These are phyloP conservation scores for Cyrtorhinus lividipennis DNA, from an alignment of 1,140 invertebrate species.

Conservation along the genomic window DNA sequence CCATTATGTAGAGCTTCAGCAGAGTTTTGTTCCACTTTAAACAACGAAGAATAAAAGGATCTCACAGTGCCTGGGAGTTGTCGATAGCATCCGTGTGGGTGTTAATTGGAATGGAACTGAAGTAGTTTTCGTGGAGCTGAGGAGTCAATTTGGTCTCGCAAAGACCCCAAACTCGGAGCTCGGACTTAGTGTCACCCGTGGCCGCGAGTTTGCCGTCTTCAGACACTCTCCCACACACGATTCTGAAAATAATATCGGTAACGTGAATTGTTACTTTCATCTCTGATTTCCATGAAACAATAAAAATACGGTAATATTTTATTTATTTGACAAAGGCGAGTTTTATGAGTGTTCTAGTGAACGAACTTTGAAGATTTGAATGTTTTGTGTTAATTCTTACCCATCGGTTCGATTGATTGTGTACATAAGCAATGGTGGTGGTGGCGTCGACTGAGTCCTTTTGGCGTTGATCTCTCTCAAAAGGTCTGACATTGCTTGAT, in stretches of 20 bases:
- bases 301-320: too few species aligned
- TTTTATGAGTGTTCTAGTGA: too few species aligned
- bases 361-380: too few species aligned
- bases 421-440: conserved; percentile 24
- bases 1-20: too few species aligned
- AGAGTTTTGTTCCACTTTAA: too few species aligned
- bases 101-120: conserved; percentile 15
- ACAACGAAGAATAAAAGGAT: too few species aligned
- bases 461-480: conserved; percentile 21
- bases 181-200: conserved; percentile 20
- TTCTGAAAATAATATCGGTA: conserved; percentile 18
- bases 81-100: conserved; percentile 13
- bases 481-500: conserved; percentile 21
- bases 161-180: conserved; percentile 20
- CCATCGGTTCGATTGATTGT: conserved; percentile 22
- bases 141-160: conserved; percentile 19
- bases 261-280: too few species aligned
- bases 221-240: conserved; percentile 22
- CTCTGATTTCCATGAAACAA: too few species aligned
- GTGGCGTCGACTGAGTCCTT: conserved; percentile 20
- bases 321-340: too few species aligned
- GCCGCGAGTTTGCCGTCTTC: conserved; percentile 18
- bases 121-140: conserved; percentile 16
- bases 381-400: too few species aligned
- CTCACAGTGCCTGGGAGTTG: conserved; percentile 15